A percentile compares a stretch with the other conserved stretches of the same genome.
phyloP scores from a whole-genome alignment of 2,113 vertebrate species.

The Arvicanthis niloticus region DNA sequence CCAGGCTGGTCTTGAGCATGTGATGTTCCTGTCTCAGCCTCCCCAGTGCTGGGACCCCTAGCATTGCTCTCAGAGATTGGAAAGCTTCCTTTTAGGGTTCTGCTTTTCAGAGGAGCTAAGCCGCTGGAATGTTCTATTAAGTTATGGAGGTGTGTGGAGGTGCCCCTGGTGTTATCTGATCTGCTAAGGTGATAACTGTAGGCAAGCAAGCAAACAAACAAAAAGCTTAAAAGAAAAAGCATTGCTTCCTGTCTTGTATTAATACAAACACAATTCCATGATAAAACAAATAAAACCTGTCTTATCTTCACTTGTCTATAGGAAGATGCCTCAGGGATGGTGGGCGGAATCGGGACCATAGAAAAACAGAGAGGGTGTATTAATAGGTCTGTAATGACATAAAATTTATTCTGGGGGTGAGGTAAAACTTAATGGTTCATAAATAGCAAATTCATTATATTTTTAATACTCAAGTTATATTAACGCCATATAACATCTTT shows the following conservation, averaged over 20 bases:
- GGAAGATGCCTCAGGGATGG: slow-evolving; percentile 5
- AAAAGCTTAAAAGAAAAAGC: neutral
- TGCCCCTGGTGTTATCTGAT: neutral
- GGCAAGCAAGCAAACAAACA: neutral
- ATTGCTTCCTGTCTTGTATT: neutral
- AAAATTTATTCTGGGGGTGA: slow-evolving; percentile 86
- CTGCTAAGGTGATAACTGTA: neutral
- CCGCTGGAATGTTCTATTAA: neutral
- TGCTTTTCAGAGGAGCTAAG: neutral
- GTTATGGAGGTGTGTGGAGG: neutral
- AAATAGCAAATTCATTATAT: slow-evolving; percentile 89
- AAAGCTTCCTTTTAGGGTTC: neutral
- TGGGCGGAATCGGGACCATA: neutral
- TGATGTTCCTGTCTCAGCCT: neutral
- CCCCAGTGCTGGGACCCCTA: neutral
- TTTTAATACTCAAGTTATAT: slow-evolving; percentile 88
- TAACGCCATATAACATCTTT: slow-evolving; percentile 89
- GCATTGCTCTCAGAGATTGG: no score
- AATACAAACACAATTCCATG: neutral
- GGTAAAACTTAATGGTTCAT: slow-evolving; percentile 88
- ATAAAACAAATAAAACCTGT: slow-evolving; percentile 22
- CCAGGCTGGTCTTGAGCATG: neutral
- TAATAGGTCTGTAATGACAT: slow-evolving; percentile 84
- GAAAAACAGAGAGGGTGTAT: slow-evolving; percentile 70
- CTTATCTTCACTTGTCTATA: neutral